Base-by-base conservation (phyloP, 2,797 vertebrate species). In the Uromys caudimaculatus region DNA sequence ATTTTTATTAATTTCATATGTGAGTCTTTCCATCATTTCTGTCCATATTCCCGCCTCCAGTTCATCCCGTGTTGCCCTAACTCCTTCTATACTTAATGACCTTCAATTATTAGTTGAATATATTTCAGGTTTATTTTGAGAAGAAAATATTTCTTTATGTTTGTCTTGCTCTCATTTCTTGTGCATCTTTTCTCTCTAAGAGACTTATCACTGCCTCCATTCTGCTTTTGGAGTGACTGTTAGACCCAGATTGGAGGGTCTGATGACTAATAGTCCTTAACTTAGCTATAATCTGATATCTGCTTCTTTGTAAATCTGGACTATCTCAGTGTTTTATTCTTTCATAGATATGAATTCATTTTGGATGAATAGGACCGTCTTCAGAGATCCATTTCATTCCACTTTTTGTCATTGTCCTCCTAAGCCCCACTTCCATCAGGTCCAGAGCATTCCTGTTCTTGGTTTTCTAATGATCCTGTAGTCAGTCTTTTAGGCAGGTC, bases 121-220 rank as follows among this genome's bases (percentile, higher is more conserved):
- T 47, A 82, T 56, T 91, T 91, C 27, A 58, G 29, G 4, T 54
- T 85, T 86, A 91, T 84, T 93, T 90, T 90, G 17, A 90, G 32
- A n/a, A 52, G 27, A 21, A 67, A 21, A 0, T 41, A 52, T 35
- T 62, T 32, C 6, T 85, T 91, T 83, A 29, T 77, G 0, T 71
- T 78, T 86, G 67, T 77, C 58, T 87, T 47, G 62, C 6, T 60
- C 19, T 11, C 5, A 11, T 85, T 38, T 76, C 44, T 75, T 87
- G 24, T 90, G 24, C 56, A 67, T 50, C 1, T 54, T 75, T 94
- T 14, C 3, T 38, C 2, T 58, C 35, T 87, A n/a, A 60, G 1
- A 77, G 16, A 44, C 27, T 44, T 54, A 81, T 75, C 8, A 79
- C 3, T 76, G 3, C 7, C n/a, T 64, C 79, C 23, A 76, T 24